A percentile compares a stretch with the other conserved stretches of the same genome.
These are phyloP conservation scores for Oryzias curvinotus DNA, from an alignment of 2,113 vertebrate species.

Conservation along the genomic window DNA sequence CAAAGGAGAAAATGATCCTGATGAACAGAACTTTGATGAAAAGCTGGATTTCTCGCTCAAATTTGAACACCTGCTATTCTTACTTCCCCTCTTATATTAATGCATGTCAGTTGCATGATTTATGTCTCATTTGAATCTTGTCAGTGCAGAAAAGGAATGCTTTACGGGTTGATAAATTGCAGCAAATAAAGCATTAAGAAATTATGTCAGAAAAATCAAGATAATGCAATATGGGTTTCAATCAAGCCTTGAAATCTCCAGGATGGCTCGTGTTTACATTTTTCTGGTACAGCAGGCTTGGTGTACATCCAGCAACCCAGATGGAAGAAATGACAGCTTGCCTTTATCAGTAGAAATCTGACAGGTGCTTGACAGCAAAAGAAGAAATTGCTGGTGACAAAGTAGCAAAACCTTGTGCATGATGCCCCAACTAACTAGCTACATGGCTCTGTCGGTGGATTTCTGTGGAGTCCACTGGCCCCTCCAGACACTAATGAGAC, in stretches of 20 bases:
- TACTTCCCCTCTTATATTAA: neutral
- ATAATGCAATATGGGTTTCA: neutral
- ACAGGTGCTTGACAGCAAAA: conserved; percentile 25
- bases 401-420: conserved; percentile 6
- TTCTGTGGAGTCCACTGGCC: conserved; percentile 15
- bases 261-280: neutral
- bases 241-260: neutral
- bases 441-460: conserved; percentile 11
- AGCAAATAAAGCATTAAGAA: conserved; percentile 1
- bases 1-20: conserved; percentile 46
- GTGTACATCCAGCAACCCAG: neutral
- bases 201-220: neutral
- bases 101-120: neutral
- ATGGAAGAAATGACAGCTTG: neutral
- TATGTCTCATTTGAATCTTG: neutral
- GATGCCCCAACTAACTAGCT: conserved; percentile 9
- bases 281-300: neutral
- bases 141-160: neutral
- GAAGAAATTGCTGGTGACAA: conserved; percentile 43
- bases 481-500: conserved; percentile 43
- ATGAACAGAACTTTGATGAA: conserved; percentile 32
- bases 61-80: conserved; percentile 40
- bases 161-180: neutral
- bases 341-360: conserved; percentile 23
- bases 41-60: conserved; percentile 22